phyloP scores from a whole-genome alignment of 2,113 vertebrate species.

The Brachypteracias leptosomus region DNA sequence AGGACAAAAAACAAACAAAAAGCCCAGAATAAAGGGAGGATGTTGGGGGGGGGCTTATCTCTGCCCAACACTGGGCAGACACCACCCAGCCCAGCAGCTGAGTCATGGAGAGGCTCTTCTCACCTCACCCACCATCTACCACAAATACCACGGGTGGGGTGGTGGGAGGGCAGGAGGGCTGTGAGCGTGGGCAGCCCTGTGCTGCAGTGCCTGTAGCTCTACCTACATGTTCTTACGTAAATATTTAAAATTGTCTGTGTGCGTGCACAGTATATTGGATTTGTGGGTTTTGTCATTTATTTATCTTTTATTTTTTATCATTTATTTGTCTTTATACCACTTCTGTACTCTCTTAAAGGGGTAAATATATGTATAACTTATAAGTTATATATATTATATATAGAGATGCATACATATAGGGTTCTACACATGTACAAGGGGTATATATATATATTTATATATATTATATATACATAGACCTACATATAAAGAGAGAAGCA shows the following conservation, averaged over 20 bases:
- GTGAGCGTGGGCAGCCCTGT: too few species aligned
- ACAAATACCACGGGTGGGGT: too few species aligned
- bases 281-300: background rate
- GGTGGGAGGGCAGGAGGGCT: too few species aligned
- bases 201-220: background rate
- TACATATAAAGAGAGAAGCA: too few species aligned
- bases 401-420: rapidly evolving
- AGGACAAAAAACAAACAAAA: slow-evolving; percentile 48
- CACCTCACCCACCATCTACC: too few species aligned
- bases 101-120: too few species aligned
- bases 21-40: slow-evolving; percentile 54
- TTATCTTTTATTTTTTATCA: background rate
- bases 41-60: slow-evolving; percentile 40
- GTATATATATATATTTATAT: too few species aligned
- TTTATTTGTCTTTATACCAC: background rate
- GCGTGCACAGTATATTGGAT: background rate
- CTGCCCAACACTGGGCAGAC: background rate
- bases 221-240: rapidly evolving
- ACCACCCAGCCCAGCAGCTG: slow-evolving; percentile 55
- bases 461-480: too few species aligned
- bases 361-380: too few species aligned
- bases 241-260: background rate
- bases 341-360: background rate
- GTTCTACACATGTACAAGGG: too few species aligned
- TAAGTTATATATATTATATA: too few species aligned